phyloP scores from a whole-genome alignment of 2,888 invertebrate genomes.

The Folsomia manolachei region DNA sequence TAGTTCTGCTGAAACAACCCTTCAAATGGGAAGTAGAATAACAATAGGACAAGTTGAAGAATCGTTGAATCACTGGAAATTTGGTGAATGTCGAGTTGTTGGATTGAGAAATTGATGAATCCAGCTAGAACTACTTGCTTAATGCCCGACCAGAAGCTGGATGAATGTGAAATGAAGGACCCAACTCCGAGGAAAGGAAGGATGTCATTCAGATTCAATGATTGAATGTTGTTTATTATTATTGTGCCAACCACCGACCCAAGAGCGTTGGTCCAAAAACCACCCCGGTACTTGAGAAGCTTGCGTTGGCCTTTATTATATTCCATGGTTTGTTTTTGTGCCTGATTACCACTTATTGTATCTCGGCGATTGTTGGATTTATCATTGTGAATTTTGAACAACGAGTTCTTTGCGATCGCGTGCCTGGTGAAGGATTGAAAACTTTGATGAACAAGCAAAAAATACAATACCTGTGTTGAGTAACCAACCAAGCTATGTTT shows the following conservation, averaged over 20 bases:
- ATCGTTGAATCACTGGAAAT: neutral
- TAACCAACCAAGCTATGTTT: too few species aligned
- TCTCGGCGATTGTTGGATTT: neutral
- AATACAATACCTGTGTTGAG: too few species aligned
- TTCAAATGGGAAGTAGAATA: neutral
- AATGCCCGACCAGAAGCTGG: neutral
- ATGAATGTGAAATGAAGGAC: neutral
- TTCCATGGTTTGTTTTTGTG: neutral
- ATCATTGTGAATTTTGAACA: neutral
- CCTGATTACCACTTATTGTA: conserved; percentile 7
- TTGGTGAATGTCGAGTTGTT: neutral
- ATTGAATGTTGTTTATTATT: neutral
- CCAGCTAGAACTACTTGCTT: neutral
- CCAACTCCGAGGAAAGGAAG: too few species aligned
- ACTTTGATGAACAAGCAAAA: neutral
- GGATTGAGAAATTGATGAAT: conserved; percentile 3
- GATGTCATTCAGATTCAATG: neutral
- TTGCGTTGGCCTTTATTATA: neutral
- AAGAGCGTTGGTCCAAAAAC: neutral
- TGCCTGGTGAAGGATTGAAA: neutral
- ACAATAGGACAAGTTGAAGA: conserved; percentile 5
- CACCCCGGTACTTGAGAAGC: neutral
- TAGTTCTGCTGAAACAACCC: neutral
- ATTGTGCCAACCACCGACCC: neutral
- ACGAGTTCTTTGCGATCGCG: neutral